Evolutionary conservation across 1,140 invertebrate species (phyloP).

Genomic region (Phymorhynchus buccinoides): DNA sequence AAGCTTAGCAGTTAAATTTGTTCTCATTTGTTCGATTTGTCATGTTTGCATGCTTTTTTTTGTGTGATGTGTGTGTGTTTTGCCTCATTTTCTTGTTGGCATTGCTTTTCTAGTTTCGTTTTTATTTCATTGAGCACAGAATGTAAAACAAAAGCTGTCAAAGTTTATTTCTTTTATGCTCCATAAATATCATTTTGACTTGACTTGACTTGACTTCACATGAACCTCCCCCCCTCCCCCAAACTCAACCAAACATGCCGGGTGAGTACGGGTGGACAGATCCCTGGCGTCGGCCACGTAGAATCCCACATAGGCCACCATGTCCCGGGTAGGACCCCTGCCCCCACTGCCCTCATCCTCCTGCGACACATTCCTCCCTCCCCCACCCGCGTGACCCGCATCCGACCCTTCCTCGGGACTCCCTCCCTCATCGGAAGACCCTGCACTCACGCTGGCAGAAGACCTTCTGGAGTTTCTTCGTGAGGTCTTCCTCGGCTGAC

Average conservation of each 20-base stretch:
- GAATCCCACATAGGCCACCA: slow-evolving; percentile 34
- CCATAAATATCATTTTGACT: too few species aligned
- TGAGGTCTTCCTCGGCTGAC: background rate
- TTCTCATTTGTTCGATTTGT: too few species aligned
- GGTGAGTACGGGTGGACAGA: slow-evolving; percentile 27
- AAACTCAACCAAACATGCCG: slow-evolving; percentile 32
- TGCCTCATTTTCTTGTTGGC: too few species aligned
- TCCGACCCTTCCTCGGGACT: background rate
- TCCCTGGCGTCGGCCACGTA: slow-evolving; percentile 36
- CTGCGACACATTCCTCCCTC: background rate
- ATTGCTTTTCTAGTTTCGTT: too few species aligned
- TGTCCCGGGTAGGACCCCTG: background rate
- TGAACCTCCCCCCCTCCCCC: too few species aligned
- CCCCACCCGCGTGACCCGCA: background rate
- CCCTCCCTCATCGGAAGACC: background rate
- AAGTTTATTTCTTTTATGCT: too few species aligned
- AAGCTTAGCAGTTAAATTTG: too few species aligned
- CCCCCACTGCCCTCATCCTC: background rate
- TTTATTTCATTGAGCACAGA: too few species aligned
- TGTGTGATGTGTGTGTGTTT: too few species aligned
- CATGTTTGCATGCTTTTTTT: too few species aligned
- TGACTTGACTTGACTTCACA: too few species aligned
- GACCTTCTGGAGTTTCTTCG: background rate
- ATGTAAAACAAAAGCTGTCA: too few species aligned
- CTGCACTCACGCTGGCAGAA: background rate